Base-by-base conservation (phyloP, 1,140 invertebrate species). In the Anastrepha ludens region DNA sequence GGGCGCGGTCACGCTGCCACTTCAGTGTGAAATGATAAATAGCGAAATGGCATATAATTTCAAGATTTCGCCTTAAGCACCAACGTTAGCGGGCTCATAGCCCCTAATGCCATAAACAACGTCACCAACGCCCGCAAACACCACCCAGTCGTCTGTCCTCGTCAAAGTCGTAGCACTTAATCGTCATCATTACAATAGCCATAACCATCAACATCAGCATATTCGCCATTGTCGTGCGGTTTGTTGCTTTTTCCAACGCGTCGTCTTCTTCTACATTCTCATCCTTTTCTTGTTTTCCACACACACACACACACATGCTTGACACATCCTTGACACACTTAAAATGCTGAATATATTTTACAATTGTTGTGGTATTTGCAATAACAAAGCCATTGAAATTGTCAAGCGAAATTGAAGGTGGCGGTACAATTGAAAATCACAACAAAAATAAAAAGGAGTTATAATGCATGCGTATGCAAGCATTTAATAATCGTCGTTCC, bases 31-130 rank as follows among this genome's bases (percentile, higher is more conserved):
- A 55, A 81, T 81, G 74, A 81, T 81, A 81, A 81, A 81, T 81
- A 81, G 47, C 47, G 47, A 81, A 50, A 50, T 81, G 74, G 74
- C n/a, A 81, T 81, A 81, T 81, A 81, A 81, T 81, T 81, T 81
- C 47, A 50, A 47, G 39, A 39, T 2, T 47, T 41, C n/a, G n/a
- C 60, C 29, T 62, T 17, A 62, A 62, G 17, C n/a, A 62, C n/a
- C 4, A 17, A 5, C 5, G n/a, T 15, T 9, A 17, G 5, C 60
- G 60, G 0, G 60, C 13, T 15, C n/a, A 0, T 62, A 15, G 13
- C 60, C 60, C 60, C n/a, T 62, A 55, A 4, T 13, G 60, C n/a
- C 60, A 62, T 62, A 8, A 62, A 6, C 50, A 8, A 5, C 60
- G 13, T 62, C 60, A 62, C 50, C 50, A 8, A 5, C 60, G 13